Base-by-base conservation (phyloP, 2,113 vertebrate genomes). In the Amblyornis subalaris region DNA sequence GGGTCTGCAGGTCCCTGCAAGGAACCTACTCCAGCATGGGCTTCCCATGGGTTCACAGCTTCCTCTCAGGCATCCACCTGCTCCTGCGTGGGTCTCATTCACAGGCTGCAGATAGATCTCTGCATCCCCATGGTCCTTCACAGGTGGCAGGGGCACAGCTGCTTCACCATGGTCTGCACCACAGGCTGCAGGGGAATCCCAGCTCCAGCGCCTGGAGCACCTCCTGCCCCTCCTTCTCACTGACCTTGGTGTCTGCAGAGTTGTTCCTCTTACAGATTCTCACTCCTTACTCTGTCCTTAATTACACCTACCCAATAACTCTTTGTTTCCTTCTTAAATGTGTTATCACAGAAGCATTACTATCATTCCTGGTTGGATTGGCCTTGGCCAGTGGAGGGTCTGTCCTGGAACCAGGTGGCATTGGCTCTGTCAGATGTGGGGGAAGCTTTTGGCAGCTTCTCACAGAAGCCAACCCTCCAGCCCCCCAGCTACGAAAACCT, bases 361-460 rank as follows among this genome's bases (percentile, higher is more conserved):
- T 38, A 7, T 53, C 7, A 24, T 40, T 53, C 38, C 16, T 67
- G 61, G 10, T 31, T 14, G 70, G n/a, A 28, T 12, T 35, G 66
- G 29, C n/a, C 45, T 47, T 31, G 29, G 28, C 5, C 31, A 50
- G 58, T 1, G 5, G 42, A n/a, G 10, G 20, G 17, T 40, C 53
- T n/a, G 29, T 40, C 47, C 38, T 35, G 61, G 38, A 74, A 10
- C 16, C 0, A 0, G 40, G 24, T 75, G 54, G 38, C 47, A 31
- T 7, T 61, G 29, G 24, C 47, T 75, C n/a, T 74, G n/a, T 17
- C 3, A 3, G n/a, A 29, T 24, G 53, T 0, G 0, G n/a, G 16
- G 7, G 29, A 67, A 47, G 4, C 6, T 67, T 54, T 45, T 14
- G 21, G 11, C 21, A 47, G 9, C 29, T 60, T 40, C 29, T 35